Conservation (phyloP, 2,797 vertebrate genomes). For the Paramormyrops hopkinsi region DNA sequence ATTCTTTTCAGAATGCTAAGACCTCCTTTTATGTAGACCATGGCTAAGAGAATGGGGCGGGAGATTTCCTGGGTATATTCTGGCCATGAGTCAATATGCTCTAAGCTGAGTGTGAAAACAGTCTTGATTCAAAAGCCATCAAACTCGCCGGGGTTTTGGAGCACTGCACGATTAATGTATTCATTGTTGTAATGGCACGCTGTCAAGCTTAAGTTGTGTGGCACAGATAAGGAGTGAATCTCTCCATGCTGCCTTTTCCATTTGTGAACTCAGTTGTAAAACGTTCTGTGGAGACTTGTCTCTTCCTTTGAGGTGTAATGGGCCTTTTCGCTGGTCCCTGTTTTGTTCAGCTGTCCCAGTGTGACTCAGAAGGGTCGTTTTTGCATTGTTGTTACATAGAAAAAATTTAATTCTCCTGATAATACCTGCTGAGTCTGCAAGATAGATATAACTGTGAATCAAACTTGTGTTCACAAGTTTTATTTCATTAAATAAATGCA, state of each 20-base stretch:
- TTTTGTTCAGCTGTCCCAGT: background rate
- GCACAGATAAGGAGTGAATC: background rate
- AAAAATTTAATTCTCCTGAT: background rate
- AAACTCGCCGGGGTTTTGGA: background rate
- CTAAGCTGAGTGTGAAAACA: slow-evolving; percentile 8
- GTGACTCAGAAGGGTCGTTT: background rate
- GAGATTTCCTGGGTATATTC: background rate
- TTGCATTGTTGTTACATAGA: background rate
- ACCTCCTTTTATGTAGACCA: background rate
- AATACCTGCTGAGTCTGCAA: background rate
- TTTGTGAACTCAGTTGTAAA: background rate
- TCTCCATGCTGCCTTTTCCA: background rate
- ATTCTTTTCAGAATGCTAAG: background rate
- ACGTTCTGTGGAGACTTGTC: background rate
- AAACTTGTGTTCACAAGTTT: background rate
- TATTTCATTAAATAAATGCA: no score
- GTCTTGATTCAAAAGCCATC: background rate
- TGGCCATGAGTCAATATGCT: slow-evolving; percentile 1
- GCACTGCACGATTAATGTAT: background rate
- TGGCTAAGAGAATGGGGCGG: background rate
- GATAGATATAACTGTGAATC: background rate
- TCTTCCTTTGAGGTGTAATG: background rate
- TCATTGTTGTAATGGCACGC: background rate
- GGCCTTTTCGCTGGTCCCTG: background rate
- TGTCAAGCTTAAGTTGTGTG: background rate